Base-by-base conservation (phyloP, 2,888 invertebrate species). In the Axea sp. region DNA sequence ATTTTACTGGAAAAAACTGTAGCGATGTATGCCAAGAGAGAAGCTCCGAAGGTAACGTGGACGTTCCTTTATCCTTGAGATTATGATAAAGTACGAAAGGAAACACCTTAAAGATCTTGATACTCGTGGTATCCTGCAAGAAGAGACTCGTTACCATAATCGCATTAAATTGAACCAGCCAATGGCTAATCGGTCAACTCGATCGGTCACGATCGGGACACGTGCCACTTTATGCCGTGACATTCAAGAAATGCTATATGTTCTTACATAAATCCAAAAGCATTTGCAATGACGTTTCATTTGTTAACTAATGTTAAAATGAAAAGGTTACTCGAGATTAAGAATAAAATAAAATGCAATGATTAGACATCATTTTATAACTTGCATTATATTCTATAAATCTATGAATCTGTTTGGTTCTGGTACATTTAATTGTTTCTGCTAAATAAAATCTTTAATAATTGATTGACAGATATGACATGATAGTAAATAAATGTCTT, bases 131-230 rank as follows among this genome's bases (percentile, higher is more conserved):
- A 43, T 31, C 43, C n/a, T 8, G 24, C 31, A 31, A 49, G 47
- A 49, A 59, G 59, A 59, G 15, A 68, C 37, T 59, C 43, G 49
- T 43, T 68, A 59, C 57, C 43, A 43, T 68, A 68, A 68, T 68
- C 68, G 57, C 39, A 51, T 68, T 68, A 68, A 41, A 51, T 43
- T 43, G 41, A 41, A 62, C 39, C 17, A 22, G 31, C 22, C 60
- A 31, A 49, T 31, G 37, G 43, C 11, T 37, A 60, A 68, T 68
- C 59, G 60, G 51, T 68, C 68, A 60, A 53, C 60, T 60, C 9
- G 59, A 67, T 68, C 53, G 33, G 24, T 43, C 43, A 33, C 41
- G 19, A 33, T 65, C 17, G 26, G 8, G 43, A 30, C 68, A 68
- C 51, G 68, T 35, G 59, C 68, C 57, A 17, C 15, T 57, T 22